phyloP scores from a whole-genome alignment of 2,888 invertebrate species.

The Noctua pronuba region DNA sequence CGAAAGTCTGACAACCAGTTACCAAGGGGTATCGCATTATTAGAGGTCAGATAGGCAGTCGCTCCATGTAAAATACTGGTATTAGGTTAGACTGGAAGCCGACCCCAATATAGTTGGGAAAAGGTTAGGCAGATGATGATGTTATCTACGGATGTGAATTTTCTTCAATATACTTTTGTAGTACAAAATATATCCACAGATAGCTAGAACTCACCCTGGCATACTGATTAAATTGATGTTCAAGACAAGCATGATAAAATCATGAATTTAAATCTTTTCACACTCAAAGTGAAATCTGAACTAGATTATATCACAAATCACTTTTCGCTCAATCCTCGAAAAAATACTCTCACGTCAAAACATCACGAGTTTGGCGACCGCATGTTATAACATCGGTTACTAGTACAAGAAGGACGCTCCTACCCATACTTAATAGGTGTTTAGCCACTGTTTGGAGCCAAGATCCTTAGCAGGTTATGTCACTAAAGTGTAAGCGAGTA shows the following conservation, averaged over 20 bases:
- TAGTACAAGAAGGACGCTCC: constrained; percentile 3
- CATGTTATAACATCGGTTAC: constrained; percentile 49
- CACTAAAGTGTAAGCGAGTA: constrained; percentile 12
- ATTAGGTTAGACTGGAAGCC: no score
- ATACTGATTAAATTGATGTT: neutral
- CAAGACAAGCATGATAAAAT: neutral
- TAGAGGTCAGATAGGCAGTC: no score
- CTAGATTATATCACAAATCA: constrained; percentile 12
- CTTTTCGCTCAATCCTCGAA: neutral
- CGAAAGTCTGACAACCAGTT: neutral
- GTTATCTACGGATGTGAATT: neutral
- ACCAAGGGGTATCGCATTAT: neutral
- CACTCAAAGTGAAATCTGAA: constrained; percentile 1
- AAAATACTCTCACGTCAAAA: constrained; percentile 1
- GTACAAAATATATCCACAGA: neutral
- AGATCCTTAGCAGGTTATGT: constrained; percentile 43
- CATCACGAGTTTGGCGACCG: neutral
- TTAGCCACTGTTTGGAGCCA: constrained; percentile 45
- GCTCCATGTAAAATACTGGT: no score
- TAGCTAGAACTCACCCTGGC: neutral
- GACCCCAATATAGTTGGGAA: neutral
- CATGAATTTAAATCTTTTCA: neutral
- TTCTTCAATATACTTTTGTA: neutral
- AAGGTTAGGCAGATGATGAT: neutral
- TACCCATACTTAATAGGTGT: constrained; percentile 35